These are phyloP conservation scores for Sitophilus oryzae DNA, from an alignment of 1,140 invertebrate genomes.

Conservation along the genomic window DNA sequence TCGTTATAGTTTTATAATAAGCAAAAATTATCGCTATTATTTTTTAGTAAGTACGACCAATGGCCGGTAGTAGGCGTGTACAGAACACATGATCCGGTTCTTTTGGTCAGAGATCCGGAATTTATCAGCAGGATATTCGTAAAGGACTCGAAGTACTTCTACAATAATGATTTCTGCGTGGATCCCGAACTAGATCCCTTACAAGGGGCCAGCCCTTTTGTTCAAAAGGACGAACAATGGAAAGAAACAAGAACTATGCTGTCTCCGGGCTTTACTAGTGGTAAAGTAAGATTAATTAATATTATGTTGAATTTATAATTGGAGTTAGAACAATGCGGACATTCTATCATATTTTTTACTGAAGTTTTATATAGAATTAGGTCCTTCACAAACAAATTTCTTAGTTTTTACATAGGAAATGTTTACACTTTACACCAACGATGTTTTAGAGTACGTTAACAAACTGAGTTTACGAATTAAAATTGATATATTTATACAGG, in stretches of 20 bases:
- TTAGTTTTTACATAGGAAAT: too few species aligned
- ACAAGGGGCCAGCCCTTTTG: slow-evolving; percentile 38
- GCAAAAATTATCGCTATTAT: neutral
- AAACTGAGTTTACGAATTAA: too few species aligned
- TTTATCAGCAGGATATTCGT: slow-evolving; percentile 13
- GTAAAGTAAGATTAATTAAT: slow-evolving; percentile 40
- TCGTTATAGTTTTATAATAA: too few species aligned
- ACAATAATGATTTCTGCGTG: slow-evolving; percentile 15
- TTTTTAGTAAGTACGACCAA: slow-evolving; percentile 13
- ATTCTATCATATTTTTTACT: too few species aligned
- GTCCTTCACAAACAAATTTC: too few species aligned
- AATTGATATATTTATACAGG: too few species aligned
- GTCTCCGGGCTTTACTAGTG: slow-evolving; percentile 42
- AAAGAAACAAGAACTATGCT: slow-evolving; percentile 40
- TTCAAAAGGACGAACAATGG: slow-evolving; percentile 39
- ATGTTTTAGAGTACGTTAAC: too few species aligned
- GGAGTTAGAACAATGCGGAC: too few species aligned
- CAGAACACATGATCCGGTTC: slow-evolving; percentile 1
- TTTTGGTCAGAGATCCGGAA: slow-evolving; percentile 17
- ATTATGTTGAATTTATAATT: too few species aligned
- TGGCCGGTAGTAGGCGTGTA: slow-evolving; percentile 10
- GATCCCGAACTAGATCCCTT: slow-evolving; percentile 39
- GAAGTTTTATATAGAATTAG: too few species aligned
- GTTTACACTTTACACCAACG: too few species aligned
- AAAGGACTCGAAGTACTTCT: slow-evolving; percentile 12